Base-by-base conservation (phyloP, 2,113 vertebrate genomes). In the Hydrochoerus hydrochaeris region DNA sequence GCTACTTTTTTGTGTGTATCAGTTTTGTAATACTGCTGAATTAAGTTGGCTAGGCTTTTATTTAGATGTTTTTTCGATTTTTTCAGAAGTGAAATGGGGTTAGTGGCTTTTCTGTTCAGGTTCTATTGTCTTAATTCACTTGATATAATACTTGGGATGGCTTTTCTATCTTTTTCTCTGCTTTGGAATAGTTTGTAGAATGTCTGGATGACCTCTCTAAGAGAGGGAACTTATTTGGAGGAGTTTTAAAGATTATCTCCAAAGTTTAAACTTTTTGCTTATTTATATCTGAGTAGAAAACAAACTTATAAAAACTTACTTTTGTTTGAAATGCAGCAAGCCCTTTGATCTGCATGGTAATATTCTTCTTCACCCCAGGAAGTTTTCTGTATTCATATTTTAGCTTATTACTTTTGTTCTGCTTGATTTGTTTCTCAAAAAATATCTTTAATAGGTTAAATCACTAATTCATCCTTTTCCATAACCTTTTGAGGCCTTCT, bases 251-350 rank as follows among this genome's bases (percentile, higher is more conserved):
- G 78, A 91, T 91, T 71, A 81, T 86, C 57, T 89, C 65, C 78
- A n/a, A 81, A 87, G 91, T 95, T 97, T 49, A 93, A 65, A 81
- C 93, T 69, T 94, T 92, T 91, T 91, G 41, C 57, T 87, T 82
- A 89, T 78, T 95, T 94, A 46, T 82, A 46, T 92, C n/a, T 95
- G 58, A 12, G 41, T 58, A 30, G 95, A 63, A 71, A 93, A 71
- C 77, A 84, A 96, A 88, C 86, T 93, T 83, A 41, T 93, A 89
- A 67, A 52, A 95, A 91, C 86, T 93, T 95, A 94, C 92, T 93
- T 96, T 94, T 96, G 41, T 80, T 88, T 87, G 81, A 96, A 94
- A 91, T 94, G 16, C 7, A 77, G 57, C 85, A 65, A 78, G 20
- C 63, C 19, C 49, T 90, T 92, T 91, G 69, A 91, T 91, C 58